Conservation (phyloP, 2,888 invertebrate genomes). For the Pteria penguin region DNA sequence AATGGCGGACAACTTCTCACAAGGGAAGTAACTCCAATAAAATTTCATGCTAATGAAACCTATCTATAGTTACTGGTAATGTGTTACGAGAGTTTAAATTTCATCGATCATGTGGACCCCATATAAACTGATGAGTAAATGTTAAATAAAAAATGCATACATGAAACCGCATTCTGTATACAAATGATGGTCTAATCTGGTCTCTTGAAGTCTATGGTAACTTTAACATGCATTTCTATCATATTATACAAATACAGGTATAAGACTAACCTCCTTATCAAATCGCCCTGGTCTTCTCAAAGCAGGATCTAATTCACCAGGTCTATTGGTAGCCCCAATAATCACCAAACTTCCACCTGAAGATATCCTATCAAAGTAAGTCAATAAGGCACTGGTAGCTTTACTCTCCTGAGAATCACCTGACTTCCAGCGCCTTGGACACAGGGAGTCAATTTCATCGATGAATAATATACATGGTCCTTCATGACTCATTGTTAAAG, state of each 20-base stretch:
- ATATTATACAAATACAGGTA: background rate
- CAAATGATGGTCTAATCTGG: background rate
- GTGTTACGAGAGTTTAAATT: no score
- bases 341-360: slow-evolving; percentile 80
- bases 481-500: slow-evolving; percentile 77
- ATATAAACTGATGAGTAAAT: no score
- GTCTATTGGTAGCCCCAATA: slow-evolving; percentile 82
- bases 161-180: background rate
- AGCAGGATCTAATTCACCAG: slow-evolving; percentile 81
- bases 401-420: slow-evolving; percentile 77
- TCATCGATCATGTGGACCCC: no score
- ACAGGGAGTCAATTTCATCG: slow-evolving; percentile 79
- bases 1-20: no score
- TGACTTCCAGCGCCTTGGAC: slow-evolving; percentile 57
- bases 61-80: no score
- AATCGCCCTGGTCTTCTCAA: slow-evolving; percentile 83
- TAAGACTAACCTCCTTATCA: slow-evolving; percentile 81
- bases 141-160: no score
- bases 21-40: no score
- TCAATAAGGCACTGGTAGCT: slow-evolving; percentile 81
- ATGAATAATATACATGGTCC: slow-evolving; percentile 80
- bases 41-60: no score
- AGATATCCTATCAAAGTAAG: slow-evolving; percentile 81
- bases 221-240: background rate
- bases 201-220: no score